These are phyloP conservation scores for Leptinotarsa texana DNA, from an alignment of 1,140 invertebrate genomes.

Conservation along the genomic window DNA sequence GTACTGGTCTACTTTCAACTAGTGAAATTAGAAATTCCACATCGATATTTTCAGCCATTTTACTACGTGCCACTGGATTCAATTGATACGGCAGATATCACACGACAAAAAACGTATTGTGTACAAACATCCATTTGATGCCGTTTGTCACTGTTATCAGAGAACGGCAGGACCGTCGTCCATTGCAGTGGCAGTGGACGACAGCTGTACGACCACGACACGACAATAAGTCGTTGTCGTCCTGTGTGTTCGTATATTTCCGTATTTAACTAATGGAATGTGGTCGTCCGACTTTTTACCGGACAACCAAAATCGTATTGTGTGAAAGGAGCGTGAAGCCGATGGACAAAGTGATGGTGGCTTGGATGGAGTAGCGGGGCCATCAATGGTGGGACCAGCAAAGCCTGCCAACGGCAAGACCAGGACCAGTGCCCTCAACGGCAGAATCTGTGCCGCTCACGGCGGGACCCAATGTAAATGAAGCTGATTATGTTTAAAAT, in stretches of 20 bases:
- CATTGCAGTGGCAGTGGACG: slow-evolving; percentile 20
- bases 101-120: slow-evolving; percentile 11
- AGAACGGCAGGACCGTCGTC: slow-evolving; percentile 7
- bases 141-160: slow-evolving; percentile 13
- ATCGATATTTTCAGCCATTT: slow-evolving; percentile 36
- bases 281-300: slow-evolving; percentile 16
- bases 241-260: slow-evolving; percentile 14
- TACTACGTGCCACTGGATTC: slow-evolving; percentile 15
- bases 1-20: no score
- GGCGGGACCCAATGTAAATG: no score
- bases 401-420: no score
- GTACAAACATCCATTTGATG: slow-evolving; percentile 19
- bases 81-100: slow-evolving; percentile 16
- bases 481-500: no score
- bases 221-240: slow-evolving; percentile 20
- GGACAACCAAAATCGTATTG: slow-evolving; percentile 11
- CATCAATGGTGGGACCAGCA: no score
- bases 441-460: no score
- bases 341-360: no score
- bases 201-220: slow-evolving; percentile 13
- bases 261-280: slow-evolving; percentile 18
- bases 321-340: background rate
- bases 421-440: no score
- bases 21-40: slow-evolving; percentile 39
- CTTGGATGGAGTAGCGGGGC: no score